Percentiles rank a stretch among this genome's conserved stretches.
Evolutionary conservation across 92 coral and sea anemone species (phyloP).

Genomic region (Isaurus tuberculatus): DNA sequence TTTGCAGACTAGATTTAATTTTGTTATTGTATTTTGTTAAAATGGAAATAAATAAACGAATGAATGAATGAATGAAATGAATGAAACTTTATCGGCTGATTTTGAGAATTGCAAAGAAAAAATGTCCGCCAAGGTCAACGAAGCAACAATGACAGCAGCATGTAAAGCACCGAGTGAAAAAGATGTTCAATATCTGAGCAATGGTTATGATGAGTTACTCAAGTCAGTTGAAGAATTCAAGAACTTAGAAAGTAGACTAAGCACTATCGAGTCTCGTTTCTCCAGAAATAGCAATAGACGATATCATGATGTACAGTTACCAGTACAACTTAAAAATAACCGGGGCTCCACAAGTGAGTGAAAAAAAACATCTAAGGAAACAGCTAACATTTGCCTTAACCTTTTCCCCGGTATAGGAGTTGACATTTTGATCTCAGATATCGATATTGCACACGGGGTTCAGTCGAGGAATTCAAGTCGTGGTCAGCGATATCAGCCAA

Average conservation of each 20-base stretch:
- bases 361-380: constrained; percentile 35
- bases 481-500: constrained; percentile 16
- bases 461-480: constrained; percentile 6
- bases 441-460: constrained; percentile 37
- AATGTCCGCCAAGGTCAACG: not conserved
- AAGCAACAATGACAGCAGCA: not conserved
- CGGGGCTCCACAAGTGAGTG: constrained; percentile 46
- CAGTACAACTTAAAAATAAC: constrained; percentile 46
- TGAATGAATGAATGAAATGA: no score
- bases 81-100: not conserved
- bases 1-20: no score
- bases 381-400: constrained; percentile 11
- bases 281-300: constrained; percentile 13
- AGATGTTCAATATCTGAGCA: not conserved
- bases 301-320: constrained; percentile 37
- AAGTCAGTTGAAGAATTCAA: not conserved
- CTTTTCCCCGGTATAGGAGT: constrained; percentile 26
- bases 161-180: not conserved
- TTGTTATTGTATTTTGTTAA: no score
- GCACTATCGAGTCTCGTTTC: not conserved
- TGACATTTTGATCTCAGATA: constrained; percentile 21
- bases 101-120: not conserved
- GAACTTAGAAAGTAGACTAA: not conserved
- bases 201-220: not conserved
- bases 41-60: no score